phyloP scores from a whole-genome alignment of 2,888 invertebrate genomes.

The Cosmorhoe ocellata region DNA sequence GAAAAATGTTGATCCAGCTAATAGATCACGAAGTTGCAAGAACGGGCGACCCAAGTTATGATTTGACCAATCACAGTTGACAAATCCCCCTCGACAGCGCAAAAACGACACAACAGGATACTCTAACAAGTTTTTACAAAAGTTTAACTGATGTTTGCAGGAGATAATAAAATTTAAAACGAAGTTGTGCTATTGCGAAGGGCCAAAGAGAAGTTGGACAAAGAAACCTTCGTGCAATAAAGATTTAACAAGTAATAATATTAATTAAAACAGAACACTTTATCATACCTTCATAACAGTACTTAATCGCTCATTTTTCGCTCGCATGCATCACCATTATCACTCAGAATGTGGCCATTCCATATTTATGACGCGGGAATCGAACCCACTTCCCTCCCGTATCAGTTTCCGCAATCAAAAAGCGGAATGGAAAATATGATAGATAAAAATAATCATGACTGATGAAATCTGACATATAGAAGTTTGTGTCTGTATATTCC shows the following conservation, averaged over 20 bases:
- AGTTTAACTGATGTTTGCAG: constrained; percentile 5
- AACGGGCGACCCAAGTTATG: constrained; percentile 28
- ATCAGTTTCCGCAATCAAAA: constrained; percentile 25
- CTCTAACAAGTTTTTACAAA: constrained; percentile 4
- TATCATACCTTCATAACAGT: constrained; percentile 26
- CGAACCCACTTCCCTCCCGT: constrained; percentile 20
- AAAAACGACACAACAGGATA: not conserved
- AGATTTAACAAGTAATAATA: not conserved
- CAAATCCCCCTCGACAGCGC: constrained; percentile 5
- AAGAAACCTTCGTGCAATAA: not conserved
- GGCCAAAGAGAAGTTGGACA: constrained; percentile 3
- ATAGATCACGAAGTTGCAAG: constrained; percentile 19
- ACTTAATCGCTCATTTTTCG: constrained; percentile 14
- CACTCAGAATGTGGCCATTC: constrained; percentile 21
- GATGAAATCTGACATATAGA: too few relatives aligned
- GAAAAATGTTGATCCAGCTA: constrained; percentile 11
- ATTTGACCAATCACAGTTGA: constrained; percentile 36
- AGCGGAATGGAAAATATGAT: not conserved
- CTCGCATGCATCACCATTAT: constrained; percentile 32
- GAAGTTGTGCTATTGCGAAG: not conserved
- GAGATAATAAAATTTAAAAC: constrained; percentile 11
- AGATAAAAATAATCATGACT: too few relatives aligned
- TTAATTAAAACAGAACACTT: constrained; percentile 7
- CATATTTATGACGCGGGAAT: constrained; percentile 28
- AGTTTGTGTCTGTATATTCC: too few relatives aligned